A percentile compares a stretch with the other conserved stretches of the same genome.
These are phyloP conservation scores for Aromia moschata DNA, from an alignment of 2,888 invertebrate genomes.

Conservation along the genomic window DNA sequence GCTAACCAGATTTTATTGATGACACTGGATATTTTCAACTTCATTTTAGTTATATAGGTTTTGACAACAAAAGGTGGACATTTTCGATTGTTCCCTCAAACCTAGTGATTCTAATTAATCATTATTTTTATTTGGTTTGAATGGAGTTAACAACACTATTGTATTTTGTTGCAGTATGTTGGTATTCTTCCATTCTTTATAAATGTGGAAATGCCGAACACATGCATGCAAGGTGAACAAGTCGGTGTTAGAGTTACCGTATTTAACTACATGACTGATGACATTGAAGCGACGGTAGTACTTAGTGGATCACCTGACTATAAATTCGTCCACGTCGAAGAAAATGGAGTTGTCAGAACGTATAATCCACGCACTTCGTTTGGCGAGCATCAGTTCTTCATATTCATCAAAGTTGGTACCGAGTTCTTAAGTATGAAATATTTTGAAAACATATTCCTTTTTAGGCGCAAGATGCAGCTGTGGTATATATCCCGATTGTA, in stretches of 20 bases:
- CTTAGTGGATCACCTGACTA: constrained; percentile 85
- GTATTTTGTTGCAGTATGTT: constrained; percentile 71
- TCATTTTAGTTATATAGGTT: no score
- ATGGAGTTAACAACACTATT: constrained; percentile 2
- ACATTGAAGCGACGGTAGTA: constrained; percentile 89
- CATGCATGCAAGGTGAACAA: constrained; percentile 85
- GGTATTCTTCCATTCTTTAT: constrained; percentile 94
- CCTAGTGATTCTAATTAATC: no score
- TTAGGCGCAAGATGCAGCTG: constrained; percentile 77
- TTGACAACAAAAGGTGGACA: no score
- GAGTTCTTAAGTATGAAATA: background rate
- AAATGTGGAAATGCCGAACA: constrained; percentile 89
- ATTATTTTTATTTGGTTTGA: constrained; percentile 13
- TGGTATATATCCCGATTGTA: constrained; percentile 91
- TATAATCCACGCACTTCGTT: constrained; percentile 91
- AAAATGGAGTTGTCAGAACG: constrained; percentile 84
- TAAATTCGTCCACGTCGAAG: constrained; percentile 91
- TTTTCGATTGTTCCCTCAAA: no score
- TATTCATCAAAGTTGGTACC: constrained; percentile 71
- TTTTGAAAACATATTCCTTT: constrained; percentile 30
- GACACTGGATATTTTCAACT: no score
- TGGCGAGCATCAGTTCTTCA: constrained; percentile 95
- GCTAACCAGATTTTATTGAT: no score
- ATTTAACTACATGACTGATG: constrained; percentile 90
- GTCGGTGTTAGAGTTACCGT: constrained; percentile 91